Base-by-base conservation (phyloP, 2,888 invertebrate species). In the Drosophila niveifrons region DNA sequence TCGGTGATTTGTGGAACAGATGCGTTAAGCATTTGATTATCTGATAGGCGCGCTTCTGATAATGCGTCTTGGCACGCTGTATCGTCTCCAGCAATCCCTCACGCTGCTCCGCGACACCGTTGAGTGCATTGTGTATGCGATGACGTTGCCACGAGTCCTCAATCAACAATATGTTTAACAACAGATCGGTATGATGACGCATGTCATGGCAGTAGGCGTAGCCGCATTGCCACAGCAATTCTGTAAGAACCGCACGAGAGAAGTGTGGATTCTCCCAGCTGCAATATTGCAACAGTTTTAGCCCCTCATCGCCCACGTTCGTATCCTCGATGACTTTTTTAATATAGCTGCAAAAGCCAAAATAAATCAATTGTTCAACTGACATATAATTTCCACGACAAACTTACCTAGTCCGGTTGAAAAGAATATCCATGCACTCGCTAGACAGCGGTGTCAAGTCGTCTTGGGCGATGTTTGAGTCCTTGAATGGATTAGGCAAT, bases 191-290 rank as follows among this genome's bases (percentile, higher is more conserved):
- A 92, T 98, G 97, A 78, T 98, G 97, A 50, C 98, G 94, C 91
- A 99, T 94, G 92, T 99, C 99, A 91, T 98, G 98, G 80, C 98
- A 97, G 93, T 98, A 98, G 2, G 98, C 97, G 82, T 94, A 95
- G 3, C 95, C 95, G 78, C 96, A 95, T 92, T 98, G 97, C 97
- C 98, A 98, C 64, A 99, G 93, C 46, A 99, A 93, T 93, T 99
- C 98, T 47, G 96, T 95, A 39, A 99, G 94, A 51, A 98, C 97
- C 15, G 95, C 95, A 73, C 97, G 95, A 31, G 98, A 98, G 93
- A 98, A 97, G 80, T 96, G 96, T 23, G 98, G 97, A 93, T 99
- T 98, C 93, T 99, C 99, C 98, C 98, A 99, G 90, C 97, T 97
- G 92, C 98, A 96, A 93, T 97, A 99, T 93, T 98, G 97, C 39